Percentiles rank a stretch among this genome's conserved stretches.
These are phyloP conservation scores for Venusia cambrica DNA, from an alignment of 2,888 invertebrate genomes.

Conservation along the genomic window DNA sequence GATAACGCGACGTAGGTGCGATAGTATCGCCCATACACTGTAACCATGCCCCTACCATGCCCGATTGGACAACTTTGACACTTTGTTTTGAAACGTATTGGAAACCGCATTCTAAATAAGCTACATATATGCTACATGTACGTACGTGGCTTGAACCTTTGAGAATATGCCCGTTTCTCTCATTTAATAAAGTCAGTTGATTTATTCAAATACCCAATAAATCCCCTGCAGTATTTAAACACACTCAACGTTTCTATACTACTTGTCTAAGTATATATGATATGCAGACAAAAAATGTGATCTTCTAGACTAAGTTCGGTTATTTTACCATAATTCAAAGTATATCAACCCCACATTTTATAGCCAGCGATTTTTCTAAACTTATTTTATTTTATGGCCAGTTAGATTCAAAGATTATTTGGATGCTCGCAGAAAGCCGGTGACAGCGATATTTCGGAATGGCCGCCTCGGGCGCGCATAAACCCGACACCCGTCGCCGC, in stretches of 20 bases:
- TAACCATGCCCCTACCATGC: constrained; percentile 24
- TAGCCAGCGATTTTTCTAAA: constrained; percentile 28
- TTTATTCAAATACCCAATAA: too few relatives aligned
- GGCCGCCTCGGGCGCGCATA: constrained; percentile 26
- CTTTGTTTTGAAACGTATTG: constrained; percentile 21
- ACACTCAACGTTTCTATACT: too few relatives aligned
- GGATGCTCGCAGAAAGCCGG: constrained; percentile 47
- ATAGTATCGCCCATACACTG: constrained; percentile 18
- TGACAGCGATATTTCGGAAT: constrained; percentile 58
- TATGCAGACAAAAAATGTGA: too few relatives aligned
- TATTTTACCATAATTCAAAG: constrained; percentile 12
- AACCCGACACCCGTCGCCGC: constrained; percentile 39
- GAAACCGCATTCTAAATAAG: too few relatives aligned
- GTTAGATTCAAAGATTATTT: constrained; percentile 65
- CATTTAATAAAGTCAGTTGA: too few relatives aligned
- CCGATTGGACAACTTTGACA: constrained; percentile 31
- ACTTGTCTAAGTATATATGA: too few relatives aligned
- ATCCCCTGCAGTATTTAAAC: too few relatives aligned
- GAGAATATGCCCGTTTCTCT: too few relatives aligned
- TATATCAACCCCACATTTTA: constrained; percentile 16
- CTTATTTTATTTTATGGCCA: constrained; percentile 61
- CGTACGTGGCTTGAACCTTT: too few relatives aligned
- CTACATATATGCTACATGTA: too few relatives aligned
- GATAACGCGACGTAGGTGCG: constrained; percentile 29
- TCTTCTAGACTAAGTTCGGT: too few relatives aligned